Base-by-base conservation (phyloP, 2,888 invertebrate species). In the Eilema caniola region DNA sequence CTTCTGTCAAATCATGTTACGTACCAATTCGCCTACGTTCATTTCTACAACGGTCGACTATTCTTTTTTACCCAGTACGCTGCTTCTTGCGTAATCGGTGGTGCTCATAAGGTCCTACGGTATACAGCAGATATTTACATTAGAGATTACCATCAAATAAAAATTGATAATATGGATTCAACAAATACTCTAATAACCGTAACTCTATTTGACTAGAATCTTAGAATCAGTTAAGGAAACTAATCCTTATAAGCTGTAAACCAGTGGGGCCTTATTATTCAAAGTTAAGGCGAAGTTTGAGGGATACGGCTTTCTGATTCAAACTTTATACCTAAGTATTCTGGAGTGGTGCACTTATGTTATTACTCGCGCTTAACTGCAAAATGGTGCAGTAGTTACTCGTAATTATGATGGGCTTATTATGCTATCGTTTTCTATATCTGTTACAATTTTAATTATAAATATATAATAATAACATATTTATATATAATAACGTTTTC, bases 261-360 rank as follows among this genome's bases (percentile, higher is more conserved):
- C 60, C 47, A 59, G 56, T 33, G 31, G 20, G 59, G 47, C 69
- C 31, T 69, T 65, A 60, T 66, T 53, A 78, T 79, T 79, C 77
- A 66, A 61, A 28, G 56, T 63, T 33, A 69, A 66, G 75, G 59
- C 59, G 20, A 82, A 85, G 76, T 85, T 85, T 72, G 73, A 72
- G 76, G 70, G 68, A 72, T 68, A 76, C 70, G 73, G 80, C 83
- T 85, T 84, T 82, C 77, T 78, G 78, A 82, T 76, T 77, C 75
- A 71, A 82, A 84, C 83, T 83, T 78, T 69, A 74, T 53, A n/a
- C 53, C 53, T 72, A 74, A 78, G 75, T 71, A 75, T 68, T 70
- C 76, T 59, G 69, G 78, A 79, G 82, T 78, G 75, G 73, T 81
- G 82, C 86, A 85, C 83, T 85, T 85, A 85, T 84, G 83, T 80